A percentile compares a stretch with the other conserved stretches of the same genome.
Evolutionary conservation across 1,140 invertebrate species (phyloP).

Genomic region (Bicyclus anynana): DNA sequence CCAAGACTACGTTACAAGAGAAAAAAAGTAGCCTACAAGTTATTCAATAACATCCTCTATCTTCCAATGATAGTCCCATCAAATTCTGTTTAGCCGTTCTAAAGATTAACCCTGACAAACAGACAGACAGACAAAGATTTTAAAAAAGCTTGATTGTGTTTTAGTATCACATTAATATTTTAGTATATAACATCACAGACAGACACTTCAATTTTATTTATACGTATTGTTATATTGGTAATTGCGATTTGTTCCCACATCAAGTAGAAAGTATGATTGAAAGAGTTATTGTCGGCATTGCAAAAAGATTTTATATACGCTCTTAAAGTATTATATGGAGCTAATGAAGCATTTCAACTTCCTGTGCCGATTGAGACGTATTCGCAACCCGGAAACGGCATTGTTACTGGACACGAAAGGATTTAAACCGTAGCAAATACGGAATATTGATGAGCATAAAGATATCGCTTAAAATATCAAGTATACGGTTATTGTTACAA

Average conservation of each 20-base stretch:
- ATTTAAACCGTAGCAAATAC: conserved; percentile 32
- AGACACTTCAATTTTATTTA: neutral
- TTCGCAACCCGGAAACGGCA: conserved; percentile 63
- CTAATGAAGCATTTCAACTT: conserved; percentile 62
- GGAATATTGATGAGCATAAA: conserved; percentile 14
- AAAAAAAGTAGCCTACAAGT: too few species aligned
- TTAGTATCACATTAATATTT: too few species aligned
- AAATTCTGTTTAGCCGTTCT: too few species aligned
- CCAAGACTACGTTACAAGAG: too few species aligned
- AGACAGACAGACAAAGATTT: too few species aligned
- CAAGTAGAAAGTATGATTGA: conserved; percentile 25
- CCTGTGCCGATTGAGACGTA: conserved; percentile 55
- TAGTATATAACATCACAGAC: neutral
- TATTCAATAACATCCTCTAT: too few species aligned
- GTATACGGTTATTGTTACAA: neutral
- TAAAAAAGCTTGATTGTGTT: too few species aligned
- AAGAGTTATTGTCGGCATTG: conserved; percentile 43
- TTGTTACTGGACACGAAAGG: conserved; percentile 58
- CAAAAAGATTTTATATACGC: conserved; percentile 38
- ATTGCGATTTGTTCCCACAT: neutral
- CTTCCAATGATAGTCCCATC: too few species aligned
- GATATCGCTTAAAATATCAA: conserved; percentile 5
- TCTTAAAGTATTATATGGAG: conserved; percentile 35
- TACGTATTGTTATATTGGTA: neutral
- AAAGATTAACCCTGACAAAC: too few species aligned